Base-by-base conservation (phyloP, 1,140 invertebrate genomes). In the Drosophila simulans region DNA sequence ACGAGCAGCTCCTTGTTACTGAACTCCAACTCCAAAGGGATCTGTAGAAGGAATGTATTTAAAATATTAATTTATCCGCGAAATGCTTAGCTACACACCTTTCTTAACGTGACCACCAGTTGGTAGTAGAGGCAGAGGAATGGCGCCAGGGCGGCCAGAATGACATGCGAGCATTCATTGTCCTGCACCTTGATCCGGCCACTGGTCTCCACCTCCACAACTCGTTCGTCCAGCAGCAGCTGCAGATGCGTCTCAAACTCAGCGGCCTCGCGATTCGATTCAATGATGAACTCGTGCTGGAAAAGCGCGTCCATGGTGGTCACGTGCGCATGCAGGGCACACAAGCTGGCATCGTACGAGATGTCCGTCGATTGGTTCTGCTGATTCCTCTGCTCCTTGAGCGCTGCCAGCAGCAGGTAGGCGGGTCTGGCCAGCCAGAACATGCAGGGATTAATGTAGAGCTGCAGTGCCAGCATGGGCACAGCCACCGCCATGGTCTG, bases 401-500 rank as follows among this genome's bases (percentile, higher is more conserved):
- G 53, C 0, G 80, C 91, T 0, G 93, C 80, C 17, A 93, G 69
- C 25, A 93, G 92, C n/a, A 95, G 81, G 37, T 96, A 92, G 0
- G 95, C 94, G 2, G 94, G 93, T 62, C 95, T 93, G 12, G 94
- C 92, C 12, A 96, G 71, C 92, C 95, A 95, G 79, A 95, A 95
- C 46, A 96, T 92, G 31, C 94, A 93, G 2, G 95, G 95, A 93
- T 97, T 97, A 12, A 95, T 93, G 85, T 97, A 96, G 64, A 96
- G 92, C 78, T 96, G 94, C 31, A 96, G 79, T 80, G 95, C 95
- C 39, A 96, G 93, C 42, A 95, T 93, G 1, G 96, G 94, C 20
- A 96, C 93, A 0, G 95, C 94, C 53, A 94, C 93, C 48, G 92
- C 93, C 94, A 97, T 95, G 4, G 95, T 96, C 64, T 94, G 91